Percentiles rank a stretch among this genome's conserved stretches.
These are phyloP conservation scores for Bucorvus abyssinicus DNA, from an alignment of 2,797 vertebrate genomes.

Conservation along the genomic window DNA sequence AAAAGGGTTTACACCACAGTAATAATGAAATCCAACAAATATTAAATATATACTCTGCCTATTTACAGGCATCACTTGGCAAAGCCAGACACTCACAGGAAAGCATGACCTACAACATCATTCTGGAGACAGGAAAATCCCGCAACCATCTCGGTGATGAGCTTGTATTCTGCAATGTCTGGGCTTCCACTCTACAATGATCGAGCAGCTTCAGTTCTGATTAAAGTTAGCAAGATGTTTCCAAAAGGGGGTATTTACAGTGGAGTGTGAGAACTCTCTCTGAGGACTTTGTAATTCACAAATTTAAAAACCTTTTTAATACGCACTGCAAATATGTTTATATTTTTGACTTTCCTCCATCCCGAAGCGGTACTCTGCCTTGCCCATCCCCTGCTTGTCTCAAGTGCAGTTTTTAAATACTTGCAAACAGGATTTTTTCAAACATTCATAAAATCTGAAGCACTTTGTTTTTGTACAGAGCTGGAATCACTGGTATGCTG, in stretches of 20 bases:
- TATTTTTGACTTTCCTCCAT: neutral
- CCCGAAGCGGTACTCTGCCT: neutral
- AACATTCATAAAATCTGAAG: neutral
- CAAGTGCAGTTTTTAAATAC: neutral
- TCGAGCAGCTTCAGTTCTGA: neutral
- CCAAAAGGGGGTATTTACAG: neutral
- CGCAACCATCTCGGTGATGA: neutral
- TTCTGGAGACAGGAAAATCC: neutral
- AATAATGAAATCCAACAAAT: neutral
- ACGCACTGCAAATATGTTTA: neutral
- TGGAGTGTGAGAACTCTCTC: neutral
- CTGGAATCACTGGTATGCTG: neutral
- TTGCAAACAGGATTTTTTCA: neutral
- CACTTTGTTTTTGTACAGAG: neutral
- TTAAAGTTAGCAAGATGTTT: neutral
- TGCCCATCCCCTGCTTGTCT: neutral
- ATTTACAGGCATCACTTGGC: neutral
- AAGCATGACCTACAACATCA: neutral
- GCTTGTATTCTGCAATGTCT: neutral
- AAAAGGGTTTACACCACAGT: neutral
- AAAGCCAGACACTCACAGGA: neutral
- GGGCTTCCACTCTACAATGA: neutral
- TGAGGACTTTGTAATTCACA: neutral
- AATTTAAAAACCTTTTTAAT: neutral
- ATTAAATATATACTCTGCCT: neutral